Base-by-base conservation (phyloP, 2,888 invertebrate genomes). In the Platypus cylindrus region DNA sequence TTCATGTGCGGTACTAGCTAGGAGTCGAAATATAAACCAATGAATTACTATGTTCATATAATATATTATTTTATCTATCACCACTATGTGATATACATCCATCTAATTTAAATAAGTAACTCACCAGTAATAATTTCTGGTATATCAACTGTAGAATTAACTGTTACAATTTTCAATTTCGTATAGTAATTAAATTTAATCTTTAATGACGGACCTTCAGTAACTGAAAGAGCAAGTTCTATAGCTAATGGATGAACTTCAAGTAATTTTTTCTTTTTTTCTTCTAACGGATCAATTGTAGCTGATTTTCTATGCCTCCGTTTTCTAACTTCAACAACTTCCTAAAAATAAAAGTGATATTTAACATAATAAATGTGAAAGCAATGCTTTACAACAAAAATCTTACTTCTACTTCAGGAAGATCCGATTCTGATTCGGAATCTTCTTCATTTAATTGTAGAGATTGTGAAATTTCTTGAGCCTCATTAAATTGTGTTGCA, bases 221-320 rank as follows among this genome's bases (percentile, higher is more conserved):
- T 66, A 24, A 72, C 63, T 16, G 42, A 48, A 8, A 85, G 68
- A 30, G 71, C 66, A 8, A 83, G 62, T 48, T 70, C 68, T 3
- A 86, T 75, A 51, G 68, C 68, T 31, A 86, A 60, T 1, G 87
- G 85, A 62, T 86, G 84, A 46, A 71, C 71, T 49, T 71, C 73
- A 3, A 85, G 58, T 3, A 81, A 62, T 47, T 71, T 72, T 41
- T 67, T 73, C 52, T 69, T 73, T 48, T 75, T 77, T 44, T 78
- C 78, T 54, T 78, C 78, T 38, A 73, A 70, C 39, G 74, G 72
- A 50, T 78, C 78, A 35, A 75, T 54, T 51, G 74, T 71, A 2
- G 65, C 58, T 7, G 56, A 53, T 47, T 67, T 66, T 42, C 73
- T 63, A 47, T 77, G 78, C 46, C 77, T 75, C 26, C 78, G 66